These are phyloP conservation scores for Grapholita molesta DNA, from an alignment of 1,140 invertebrate genomes.

Conservation along the genomic window DNA sequence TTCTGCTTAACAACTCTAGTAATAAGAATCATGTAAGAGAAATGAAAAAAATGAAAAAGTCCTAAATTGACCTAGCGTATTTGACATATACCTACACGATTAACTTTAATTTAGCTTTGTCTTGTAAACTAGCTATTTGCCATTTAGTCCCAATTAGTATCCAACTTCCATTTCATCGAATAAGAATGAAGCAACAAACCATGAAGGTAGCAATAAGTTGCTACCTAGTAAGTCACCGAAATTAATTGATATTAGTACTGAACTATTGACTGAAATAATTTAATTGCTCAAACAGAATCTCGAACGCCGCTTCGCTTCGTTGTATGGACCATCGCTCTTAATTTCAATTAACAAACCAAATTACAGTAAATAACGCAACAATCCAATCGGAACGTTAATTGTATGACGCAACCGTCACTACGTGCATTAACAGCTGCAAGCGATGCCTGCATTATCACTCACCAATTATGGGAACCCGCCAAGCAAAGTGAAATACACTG, in stretches of 20 bases:
- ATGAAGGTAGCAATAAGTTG: not conserved
- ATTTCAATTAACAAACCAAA: conserved; percentile 9
- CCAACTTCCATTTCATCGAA: not conserved
- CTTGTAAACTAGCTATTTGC: too few relatives aligned
- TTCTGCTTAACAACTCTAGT: too few relatives aligned
- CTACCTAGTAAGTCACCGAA: not conserved
- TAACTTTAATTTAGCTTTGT: too few relatives aligned
- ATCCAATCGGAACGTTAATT: conserved; percentile 7
- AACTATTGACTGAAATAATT: not conserved
- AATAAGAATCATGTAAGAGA: too few relatives aligned
- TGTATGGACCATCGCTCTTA: not conserved
- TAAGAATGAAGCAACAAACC: not conserved
- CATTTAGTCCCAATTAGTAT: too few relatives aligned
- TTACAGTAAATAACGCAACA: conserved; percentile 8
- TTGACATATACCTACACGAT: too few relatives aligned
- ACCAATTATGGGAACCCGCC: not conserved
- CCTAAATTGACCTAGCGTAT: too few relatives aligned
- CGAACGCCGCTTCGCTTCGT: not conserved
- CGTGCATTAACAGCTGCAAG: conserved; percentile 10
- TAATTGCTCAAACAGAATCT: not conserved
- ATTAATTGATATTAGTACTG: not conserved
- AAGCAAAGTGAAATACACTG: not conserved
- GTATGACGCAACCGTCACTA: not conserved
- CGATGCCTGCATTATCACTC: conserved; percentile 6
- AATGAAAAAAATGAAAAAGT: too few relatives aligned